A percentile compares a stretch with the other conserved stretches of the same genome.
phyloP scores from a whole-genome alignment of 2,113 vertebrate genomes.

The Notarius lentiginosus region DNA sequence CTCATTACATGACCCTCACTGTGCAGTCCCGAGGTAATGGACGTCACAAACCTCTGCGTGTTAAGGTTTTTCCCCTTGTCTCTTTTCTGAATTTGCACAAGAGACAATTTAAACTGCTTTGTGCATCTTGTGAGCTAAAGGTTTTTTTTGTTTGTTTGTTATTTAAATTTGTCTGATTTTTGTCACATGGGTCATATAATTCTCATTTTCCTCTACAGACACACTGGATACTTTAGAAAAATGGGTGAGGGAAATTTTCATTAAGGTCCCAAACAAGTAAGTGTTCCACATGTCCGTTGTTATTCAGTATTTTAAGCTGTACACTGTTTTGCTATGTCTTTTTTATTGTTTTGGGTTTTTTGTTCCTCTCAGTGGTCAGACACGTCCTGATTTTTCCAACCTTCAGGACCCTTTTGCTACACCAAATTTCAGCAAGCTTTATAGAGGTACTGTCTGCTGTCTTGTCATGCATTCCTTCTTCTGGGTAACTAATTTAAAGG shows the following conservation, averaged over 20 bases:
- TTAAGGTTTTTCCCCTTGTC: no score
- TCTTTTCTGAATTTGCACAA: neutral
- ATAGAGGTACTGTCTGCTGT: slow-evolving; percentile 79
- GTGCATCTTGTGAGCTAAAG: neutral
- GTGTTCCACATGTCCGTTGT: neutral
- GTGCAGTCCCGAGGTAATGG: slow-evolving; percentile 92
- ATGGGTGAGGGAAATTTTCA: slow-evolving; percentile 94
- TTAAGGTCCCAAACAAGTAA: slow-evolving; percentile 92
- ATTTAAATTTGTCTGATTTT: neutral
- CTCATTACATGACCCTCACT: slow-evolving; percentile 93
- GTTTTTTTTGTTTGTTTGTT: no score
- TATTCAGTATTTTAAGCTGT: neutral
- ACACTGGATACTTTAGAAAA: slow-evolving; percentile 90
- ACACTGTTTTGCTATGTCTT: neutral
- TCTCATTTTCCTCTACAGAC: slow-evolving; percentile 69
- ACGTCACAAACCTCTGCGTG: neutral
- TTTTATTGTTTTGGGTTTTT: slow-evolving; percentile 13
- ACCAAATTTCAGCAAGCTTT: slow-evolving; percentile 88
- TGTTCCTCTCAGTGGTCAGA: slow-evolving; percentile 74
- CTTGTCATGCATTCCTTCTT: neutral
- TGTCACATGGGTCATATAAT: neutral
- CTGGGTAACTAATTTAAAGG: neutral
- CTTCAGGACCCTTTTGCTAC: slow-evolving; percentile 90
- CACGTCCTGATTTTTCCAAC: slow-evolving; percentile 82
- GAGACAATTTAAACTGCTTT: neutral